Evolutionary conservation across 2,113 vertebrate genomes (phyloP).

Genomic region (Petromus typicus): DNA sequence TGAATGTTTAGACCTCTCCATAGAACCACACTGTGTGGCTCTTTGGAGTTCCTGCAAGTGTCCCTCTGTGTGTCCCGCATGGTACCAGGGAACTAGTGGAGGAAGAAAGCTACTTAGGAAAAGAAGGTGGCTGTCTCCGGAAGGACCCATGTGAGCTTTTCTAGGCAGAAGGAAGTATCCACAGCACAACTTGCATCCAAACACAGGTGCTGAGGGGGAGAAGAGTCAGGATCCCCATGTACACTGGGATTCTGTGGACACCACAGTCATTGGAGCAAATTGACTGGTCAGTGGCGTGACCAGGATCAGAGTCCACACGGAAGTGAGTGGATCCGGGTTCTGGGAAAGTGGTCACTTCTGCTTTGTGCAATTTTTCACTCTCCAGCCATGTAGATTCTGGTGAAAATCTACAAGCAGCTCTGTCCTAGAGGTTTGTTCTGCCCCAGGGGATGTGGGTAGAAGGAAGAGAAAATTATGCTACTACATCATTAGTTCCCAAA

Average conservation of each 20-base stretch:
- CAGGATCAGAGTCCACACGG: accelerated
- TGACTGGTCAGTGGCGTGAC: accelerated
- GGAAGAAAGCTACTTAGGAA: not conserved
- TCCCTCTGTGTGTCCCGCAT: not conserved
- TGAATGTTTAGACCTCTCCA: not conserved
- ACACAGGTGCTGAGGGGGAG: accelerated
- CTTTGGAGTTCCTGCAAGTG: not conserved
- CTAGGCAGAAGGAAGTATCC: not conserved
- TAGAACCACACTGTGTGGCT: not conserved
- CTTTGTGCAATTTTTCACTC: not conserved
- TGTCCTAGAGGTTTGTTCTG: not conserved
- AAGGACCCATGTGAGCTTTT: not conserved
- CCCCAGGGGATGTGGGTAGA: not conserved
- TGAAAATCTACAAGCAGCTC: not conserved
- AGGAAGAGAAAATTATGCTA: not conserved
- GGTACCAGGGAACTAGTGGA: not conserved
- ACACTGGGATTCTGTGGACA: accelerated
- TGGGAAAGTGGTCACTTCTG: accelerated
- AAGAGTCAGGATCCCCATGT: accelerated
- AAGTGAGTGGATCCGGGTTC: accelerated
- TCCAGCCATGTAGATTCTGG: not conserved
- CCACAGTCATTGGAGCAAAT: accelerated
- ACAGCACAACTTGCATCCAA: accelerated
- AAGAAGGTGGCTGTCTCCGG: not conserved
- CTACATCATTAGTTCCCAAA: not conserved